Evolutionary conservation across 2,113 vertebrate species (phyloP).

Genomic region (Gasterosteus aculeatus): DNA sequence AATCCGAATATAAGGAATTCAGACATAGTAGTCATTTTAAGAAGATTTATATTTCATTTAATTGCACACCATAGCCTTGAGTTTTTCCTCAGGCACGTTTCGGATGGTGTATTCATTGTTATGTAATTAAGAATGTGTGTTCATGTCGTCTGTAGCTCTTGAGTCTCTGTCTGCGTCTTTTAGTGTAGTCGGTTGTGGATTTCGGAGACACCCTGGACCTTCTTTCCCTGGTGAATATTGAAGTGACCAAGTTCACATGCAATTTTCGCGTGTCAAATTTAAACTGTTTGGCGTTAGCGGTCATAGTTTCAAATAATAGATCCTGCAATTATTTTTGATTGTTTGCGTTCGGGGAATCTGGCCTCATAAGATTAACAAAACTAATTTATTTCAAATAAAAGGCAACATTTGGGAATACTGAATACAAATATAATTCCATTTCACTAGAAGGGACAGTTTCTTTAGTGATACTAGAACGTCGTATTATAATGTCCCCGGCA

Average conservation of each 20-base stretch:
- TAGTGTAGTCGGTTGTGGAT: not conserved
- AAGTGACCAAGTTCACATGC: not conserved
- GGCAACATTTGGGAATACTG: not conserved
- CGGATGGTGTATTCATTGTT: conserved; percentile 4
- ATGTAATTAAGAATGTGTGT: not conserved
- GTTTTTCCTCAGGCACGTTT: not conserved
- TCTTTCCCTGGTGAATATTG: not conserved
- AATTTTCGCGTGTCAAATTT: not conserved
- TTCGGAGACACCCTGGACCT: not conserved
- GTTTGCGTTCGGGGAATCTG: not conserved
- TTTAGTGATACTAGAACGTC: conserved; percentile 40
- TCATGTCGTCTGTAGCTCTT: not conserved
- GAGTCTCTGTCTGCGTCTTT: not conserved
- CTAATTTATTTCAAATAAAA: conserved; percentile 17
- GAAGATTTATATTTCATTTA: not conserved
- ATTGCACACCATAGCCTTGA: not conserved
- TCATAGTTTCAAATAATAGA: not conserved
- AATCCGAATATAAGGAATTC: not conserved
- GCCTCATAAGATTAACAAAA: not conserved
- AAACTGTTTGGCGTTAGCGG: not conserved
- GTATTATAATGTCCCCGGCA: conserved; percentile 32
- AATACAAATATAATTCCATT: conserved; percentile 42
- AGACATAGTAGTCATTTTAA: not conserved
- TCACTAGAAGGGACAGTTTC: conserved; percentile 28
- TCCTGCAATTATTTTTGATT: not conserved